Percentiles rank a stretch among this genome's conserved stretches.
These are phyloP conservation scores for Magallana ariakensis DNA, from an alignment of 1,140 invertebrate species.

Conservation along the genomic window DNA sequence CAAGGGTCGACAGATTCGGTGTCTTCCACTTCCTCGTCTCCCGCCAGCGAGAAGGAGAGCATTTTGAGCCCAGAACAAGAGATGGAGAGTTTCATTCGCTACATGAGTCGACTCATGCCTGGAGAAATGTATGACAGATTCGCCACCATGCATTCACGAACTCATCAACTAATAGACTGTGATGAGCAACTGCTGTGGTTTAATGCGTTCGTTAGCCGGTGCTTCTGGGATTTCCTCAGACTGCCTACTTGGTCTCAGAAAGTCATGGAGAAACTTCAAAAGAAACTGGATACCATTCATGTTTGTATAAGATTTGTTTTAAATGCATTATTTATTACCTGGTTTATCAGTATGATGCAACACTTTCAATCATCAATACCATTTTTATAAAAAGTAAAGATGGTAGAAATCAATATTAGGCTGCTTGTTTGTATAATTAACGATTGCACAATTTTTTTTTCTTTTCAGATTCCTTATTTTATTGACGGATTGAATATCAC, in stretches of 20 bases:
- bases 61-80: constrained; percentile 26
- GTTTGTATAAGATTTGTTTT: constrained; percentile 75
- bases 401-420: too few species aligned
- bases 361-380: too few species aligned
- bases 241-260: constrained; percentile 83
- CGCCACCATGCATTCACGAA: constrained; percentile 24
- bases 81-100: constrained; percentile 67
- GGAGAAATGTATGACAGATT: constrained; percentile 50
- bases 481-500: constrained; percentile 91
- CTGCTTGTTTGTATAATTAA: too few species aligned
- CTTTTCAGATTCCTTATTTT: constrained; percentile 88
- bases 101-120: constrained; percentile 76
- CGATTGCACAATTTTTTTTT: not conserved
- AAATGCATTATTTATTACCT: too few species aligned
- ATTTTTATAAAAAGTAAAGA: too few species aligned
- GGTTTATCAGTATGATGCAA: too few species aligned
- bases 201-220: constrained; percentile 87
- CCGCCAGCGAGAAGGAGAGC: constrained; percentile 40
- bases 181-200: constrained; percentile 83
- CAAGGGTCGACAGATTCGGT: constrained; percentile 72
- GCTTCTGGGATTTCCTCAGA: constrained; percentile 89
- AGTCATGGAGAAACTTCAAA: constrained; percentile 88
- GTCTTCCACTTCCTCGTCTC: constrained; percentile 60
- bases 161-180: constrained; percentile 58
- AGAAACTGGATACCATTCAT: constrained; percentile 91